phyloP scores from a whole-genome alignment of 2,888 invertebrate genomes.

The Mechanitis messenoides region DNA sequence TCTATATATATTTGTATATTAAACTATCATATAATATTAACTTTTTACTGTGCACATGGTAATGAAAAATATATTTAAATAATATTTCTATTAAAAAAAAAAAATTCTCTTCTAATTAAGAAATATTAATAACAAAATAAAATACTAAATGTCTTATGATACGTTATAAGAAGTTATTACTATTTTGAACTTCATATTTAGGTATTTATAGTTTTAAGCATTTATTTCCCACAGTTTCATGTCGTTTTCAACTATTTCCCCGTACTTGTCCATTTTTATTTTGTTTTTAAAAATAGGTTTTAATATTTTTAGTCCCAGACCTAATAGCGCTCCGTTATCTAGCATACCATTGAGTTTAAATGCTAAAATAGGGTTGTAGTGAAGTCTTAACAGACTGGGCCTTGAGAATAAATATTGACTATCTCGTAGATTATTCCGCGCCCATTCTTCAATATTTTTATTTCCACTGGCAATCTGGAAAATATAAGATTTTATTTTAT shows the following conservation, averaged over 20 bases:
- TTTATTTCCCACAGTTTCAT: slow-evolving; percentile 87
- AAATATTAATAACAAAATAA: too few relatives aligned
- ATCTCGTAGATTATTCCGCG: slow-evolving; percentile 79
- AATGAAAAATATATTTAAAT: too few relatives aligned
- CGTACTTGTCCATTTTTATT: slow-evolving; percentile 82
- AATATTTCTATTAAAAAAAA: too few relatives aligned
- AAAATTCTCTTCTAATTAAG: too few relatives aligned
- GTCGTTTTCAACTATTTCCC: slow-evolving; percentile 91
- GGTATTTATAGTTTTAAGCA: slow-evolving; percentile 36
- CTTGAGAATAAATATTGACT: slow-evolving; percentile 87
- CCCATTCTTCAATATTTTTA: slow-evolving; percentile 85
- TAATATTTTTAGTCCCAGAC: slow-evolving; percentile 84
- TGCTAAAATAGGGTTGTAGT: slow-evolving; percentile 83
- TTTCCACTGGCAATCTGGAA: slow-evolving; percentile 84
- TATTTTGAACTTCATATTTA: slow-evolving; percentile 1
- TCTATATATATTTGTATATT: too few relatives aligned
- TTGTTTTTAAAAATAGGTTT: slow-evolving; percentile 84
- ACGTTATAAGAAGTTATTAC: too few relatives aligned
- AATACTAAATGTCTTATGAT: too few relatives aligned
- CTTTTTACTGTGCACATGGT: too few relatives aligned
- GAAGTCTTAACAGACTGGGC: slow-evolving; percentile 85
- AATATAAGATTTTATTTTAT: background rate
- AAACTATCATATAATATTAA: too few relatives aligned
- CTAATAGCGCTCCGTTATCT: slow-evolving; percentile 86
- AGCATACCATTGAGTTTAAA: slow-evolving; percentile 82